Conservation (phyloP, 2,113 vertebrate species). For the Lethenteron reissneri region DNA sequence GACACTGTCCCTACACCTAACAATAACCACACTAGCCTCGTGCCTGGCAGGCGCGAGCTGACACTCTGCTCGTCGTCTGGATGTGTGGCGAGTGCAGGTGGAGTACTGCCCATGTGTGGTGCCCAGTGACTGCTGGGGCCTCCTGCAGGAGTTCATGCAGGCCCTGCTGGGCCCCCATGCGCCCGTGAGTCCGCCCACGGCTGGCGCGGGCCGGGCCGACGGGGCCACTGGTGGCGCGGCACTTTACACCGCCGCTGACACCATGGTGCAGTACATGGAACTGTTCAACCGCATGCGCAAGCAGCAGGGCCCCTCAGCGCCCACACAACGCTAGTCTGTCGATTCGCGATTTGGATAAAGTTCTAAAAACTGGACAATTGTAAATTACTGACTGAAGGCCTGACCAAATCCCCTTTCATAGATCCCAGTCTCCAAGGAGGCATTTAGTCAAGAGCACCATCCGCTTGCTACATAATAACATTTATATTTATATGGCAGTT, state of each 20-base stretch:
- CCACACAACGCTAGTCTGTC: no score
- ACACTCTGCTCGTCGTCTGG: neutral
- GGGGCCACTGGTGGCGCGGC: constrained; percentile 39
- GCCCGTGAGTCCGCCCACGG: constrained; percentile 47
- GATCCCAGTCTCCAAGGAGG: no score
- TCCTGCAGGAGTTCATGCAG: constrained; percentile 83
- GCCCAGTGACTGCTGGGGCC: constrained; percentile 85
- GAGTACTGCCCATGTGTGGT: constrained; percentile 83
- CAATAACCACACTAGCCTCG: no score
- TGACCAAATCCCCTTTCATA: no score
- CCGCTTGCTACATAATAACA: no score
- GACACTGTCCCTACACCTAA: no score
- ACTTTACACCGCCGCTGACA: constrained; percentile 46
- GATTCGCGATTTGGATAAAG: no score
- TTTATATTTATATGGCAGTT: no score
- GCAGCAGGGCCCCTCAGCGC: constrained; percentile 25
- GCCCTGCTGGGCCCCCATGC: constrained; percentile 53
- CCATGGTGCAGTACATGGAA: constrained; percentile 86
- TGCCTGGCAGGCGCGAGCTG: no score
- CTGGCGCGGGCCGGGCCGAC: constrained; percentile 44
- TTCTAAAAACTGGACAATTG: no score
- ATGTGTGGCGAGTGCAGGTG: constrained; percentile 30
- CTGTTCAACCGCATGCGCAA: constrained; percentile 91
- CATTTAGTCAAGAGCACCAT: no score
- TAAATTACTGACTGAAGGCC: no score